Percentiles rank a stretch among this genome's conserved stretches.
Conservation (phyloP, 2,888 invertebrate genomes). For the Leptopilina syphax region DNA sequence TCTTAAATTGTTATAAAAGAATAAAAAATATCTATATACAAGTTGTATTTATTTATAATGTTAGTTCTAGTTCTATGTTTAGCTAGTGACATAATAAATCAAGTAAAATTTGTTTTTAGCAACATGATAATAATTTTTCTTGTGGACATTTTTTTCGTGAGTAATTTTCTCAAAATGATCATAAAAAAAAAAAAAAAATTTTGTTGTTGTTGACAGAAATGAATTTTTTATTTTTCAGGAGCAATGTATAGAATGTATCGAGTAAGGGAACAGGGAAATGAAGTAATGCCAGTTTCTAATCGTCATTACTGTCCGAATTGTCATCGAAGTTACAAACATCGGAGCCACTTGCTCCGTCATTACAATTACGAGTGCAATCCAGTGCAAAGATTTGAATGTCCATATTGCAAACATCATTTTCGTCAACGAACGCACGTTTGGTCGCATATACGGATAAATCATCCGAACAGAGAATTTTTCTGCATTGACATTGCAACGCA, state of each 20-base stretch:
- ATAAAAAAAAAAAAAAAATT: no score
- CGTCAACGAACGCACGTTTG: constrained; percentile 72
- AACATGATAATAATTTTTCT: neutral
- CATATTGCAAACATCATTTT: constrained; percentile 72
- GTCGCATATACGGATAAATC: constrained; percentile 71
- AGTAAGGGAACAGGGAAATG: neutral
- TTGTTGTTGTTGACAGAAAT: neutral
- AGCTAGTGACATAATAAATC: no score
- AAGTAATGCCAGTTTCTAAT: constrained; percentile 26
- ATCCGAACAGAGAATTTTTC: constrained; percentile 68
- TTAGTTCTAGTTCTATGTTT: no score
- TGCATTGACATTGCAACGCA: constrained; percentile 72
- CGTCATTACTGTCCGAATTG: constrained; percentile 79
- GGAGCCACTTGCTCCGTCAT: constrained; percentile 81
- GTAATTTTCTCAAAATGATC: no score
- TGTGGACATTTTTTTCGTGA: no score
- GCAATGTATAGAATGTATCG: neutral
- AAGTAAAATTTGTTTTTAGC: no score
- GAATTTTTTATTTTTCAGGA: constrained; percentile 17
- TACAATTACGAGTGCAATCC: constrained; percentile 76
- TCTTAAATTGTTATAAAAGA: no score
- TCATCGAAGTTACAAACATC: constrained; percentile 80
- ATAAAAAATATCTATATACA: no score
- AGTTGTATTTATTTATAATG: no score
- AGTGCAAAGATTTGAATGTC: constrained; percentile 74